These are phyloP conservation scores for Dasysyrphus albostriatus DNA, from an alignment of 2,888 invertebrate species.

Conservation along the genomic window DNA sequence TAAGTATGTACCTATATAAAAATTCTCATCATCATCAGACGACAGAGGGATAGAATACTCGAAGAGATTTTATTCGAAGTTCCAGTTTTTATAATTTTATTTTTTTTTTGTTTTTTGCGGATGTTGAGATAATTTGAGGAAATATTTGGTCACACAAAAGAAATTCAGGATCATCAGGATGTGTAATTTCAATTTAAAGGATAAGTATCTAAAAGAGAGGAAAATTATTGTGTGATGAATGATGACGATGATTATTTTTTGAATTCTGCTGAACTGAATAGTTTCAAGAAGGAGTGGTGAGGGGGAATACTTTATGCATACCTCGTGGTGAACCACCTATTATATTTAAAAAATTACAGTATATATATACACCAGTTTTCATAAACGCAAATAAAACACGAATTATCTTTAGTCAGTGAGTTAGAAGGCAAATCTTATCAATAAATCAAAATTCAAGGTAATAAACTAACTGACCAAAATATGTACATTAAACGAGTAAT, in stretches of 20 bases:
- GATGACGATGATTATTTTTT: not conserved
- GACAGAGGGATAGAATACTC: too few relatives aligned
- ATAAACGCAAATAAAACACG: too few relatives aligned
- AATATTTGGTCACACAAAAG: conserved; percentile 55
- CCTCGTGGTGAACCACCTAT: too few relatives aligned
- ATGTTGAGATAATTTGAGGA: conserved; percentile 56
- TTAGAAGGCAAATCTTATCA: too few relatives aligned
- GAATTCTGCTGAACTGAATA: not conserved
- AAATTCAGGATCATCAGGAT: conserved; percentile 20
- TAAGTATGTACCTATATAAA: not conserved
- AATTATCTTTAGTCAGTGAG: too few relatives aligned
- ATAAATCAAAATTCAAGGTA: too few relatives aligned
- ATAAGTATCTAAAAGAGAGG: not conserved
- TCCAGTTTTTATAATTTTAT: not conserved
- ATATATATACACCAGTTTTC: too few relatives aligned
- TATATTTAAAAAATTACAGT: too few relatives aligned
- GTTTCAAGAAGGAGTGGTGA: not conserved
- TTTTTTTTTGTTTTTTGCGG: not conserved
- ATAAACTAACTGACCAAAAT: too few relatives aligned
- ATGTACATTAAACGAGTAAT: too few relatives aligned
- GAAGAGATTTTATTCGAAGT: not conserved
- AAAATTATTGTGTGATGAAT: not conserved
- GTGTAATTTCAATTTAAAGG: conserved; percentile 60
- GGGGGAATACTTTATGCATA: too few relatives aligned
- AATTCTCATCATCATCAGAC: not conserved